phyloP scores from a whole-genome alignment of 23 tunicate species.

The Trididemnum nubilum region DNA sequence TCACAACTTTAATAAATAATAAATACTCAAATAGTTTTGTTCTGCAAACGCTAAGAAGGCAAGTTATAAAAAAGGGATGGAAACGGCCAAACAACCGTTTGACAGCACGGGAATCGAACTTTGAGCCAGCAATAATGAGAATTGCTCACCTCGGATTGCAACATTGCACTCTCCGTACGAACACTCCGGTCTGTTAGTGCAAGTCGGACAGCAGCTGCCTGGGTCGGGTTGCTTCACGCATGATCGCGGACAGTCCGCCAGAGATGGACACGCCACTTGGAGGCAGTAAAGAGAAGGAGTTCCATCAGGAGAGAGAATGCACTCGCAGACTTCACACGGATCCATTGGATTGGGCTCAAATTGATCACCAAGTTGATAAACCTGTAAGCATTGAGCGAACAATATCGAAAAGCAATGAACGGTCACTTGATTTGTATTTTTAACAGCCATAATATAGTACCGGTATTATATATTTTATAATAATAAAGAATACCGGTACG shows the following conservation, averaged over 20 bases:
- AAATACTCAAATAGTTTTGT: no score
- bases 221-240: conserved; percentile 72
- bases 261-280: conserved; percentile 69
- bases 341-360: conserved; percentile 80
- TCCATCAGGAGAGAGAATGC: conserved; percentile 33
- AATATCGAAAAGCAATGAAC: no score
- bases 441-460: no score
- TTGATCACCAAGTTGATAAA: conserved; percentile 52
- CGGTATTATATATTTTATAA: no score
- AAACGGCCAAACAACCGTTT: no score
- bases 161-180: conserved; percentile 50
- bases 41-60: no score
- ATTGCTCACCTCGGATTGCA: background rate
- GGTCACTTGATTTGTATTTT: no score
- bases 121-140: no score
- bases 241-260: conserved; percentile 83
- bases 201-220: conserved; percentile 80
- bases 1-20: no score
- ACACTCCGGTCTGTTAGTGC: conserved; percentile 63
- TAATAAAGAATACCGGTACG: no score
- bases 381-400: conserved; percentile 22
- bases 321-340: conserved; percentile 84
- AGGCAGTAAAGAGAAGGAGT: conserved; percentile 50
- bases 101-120: no score
- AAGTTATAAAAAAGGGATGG: no score